Base-by-base conservation (phyloP, 2,113 vertebrate species). In the Nothobranchius kuhntae region DNA sequence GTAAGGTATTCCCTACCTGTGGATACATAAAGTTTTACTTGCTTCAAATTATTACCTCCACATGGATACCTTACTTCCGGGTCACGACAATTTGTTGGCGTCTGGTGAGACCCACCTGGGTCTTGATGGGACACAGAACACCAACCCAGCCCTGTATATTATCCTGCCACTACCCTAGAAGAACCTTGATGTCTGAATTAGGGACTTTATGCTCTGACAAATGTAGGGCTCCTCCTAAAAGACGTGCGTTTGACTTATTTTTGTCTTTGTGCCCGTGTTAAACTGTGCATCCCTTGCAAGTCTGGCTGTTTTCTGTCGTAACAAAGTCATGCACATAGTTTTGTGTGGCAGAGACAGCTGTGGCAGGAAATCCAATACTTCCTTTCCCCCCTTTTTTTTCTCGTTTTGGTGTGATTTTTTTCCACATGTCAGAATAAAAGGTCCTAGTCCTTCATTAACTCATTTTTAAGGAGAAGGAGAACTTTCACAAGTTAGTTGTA, bases 341-440 rank as follows among this genome's bases (percentile, higher is more conserved):
- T 63, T 53, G 56, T 72, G 62, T 42, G 26, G 40, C 57, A 55
- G 58, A 44, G 40, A 73, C 61, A 54, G 61, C 60, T 17, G 24
- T 61, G 76, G 71, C 74, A 64, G 73, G 68, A 82, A 80, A 85
- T 83, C 83, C 81, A 80, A 76, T 79, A 77, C 74, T 58, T 67
- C 57, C 57, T 50, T 56, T 21, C 21, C 21, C 21, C 21, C 4
- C 45, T 56, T 48, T 82, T 71, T 62, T 26, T 50, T 38, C n/a
- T 77, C 21, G 21, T 77, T 67, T 76, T 67, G 1, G 9, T 52
- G 46, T 17, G 60, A 38, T 40, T 75, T 77, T 74, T 65, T 59
- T 80, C 45, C 71, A 30, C 67, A 61, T 51, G 11, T 7, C 53
- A 54, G 24, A 21, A 53, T 67, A 53, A 52, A 68, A 30, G 30